phyloP scores from a whole-genome alignment of 30 jellyfish, hydroid and myxozoan genomes.

The Hydractinia symbiolongicarpus region DNA sequence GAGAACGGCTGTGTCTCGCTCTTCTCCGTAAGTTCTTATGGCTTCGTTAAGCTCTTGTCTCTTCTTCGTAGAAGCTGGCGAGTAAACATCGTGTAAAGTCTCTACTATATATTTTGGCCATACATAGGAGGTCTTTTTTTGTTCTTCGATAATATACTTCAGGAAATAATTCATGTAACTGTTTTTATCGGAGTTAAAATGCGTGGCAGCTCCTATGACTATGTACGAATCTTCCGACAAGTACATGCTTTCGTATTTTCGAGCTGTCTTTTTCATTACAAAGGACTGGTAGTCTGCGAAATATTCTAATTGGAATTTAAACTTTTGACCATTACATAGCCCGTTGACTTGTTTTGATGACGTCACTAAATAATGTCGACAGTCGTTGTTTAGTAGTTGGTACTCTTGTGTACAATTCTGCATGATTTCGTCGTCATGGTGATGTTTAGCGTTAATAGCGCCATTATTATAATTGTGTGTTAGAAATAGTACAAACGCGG shows the following conservation, averaged over 20 bases:
- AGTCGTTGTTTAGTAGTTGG: conserved; percentile 41
- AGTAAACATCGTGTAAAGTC: conserved; percentile 41
- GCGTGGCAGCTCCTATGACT: conserved; percentile 44
- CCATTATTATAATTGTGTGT: conserved; percentile 35
- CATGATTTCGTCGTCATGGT: background rate
- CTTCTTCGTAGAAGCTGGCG: conserved; percentile 30
- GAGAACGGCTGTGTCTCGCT: conserved; percentile 8
- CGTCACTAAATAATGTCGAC: conserved; percentile 16
- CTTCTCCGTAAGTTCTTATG: conserved; percentile 16
- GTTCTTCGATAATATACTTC: conserved; percentile 15
- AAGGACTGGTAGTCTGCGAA: conserved; percentile 50
- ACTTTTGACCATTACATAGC: conserved; percentile 18
- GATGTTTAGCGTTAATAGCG: conserved; percentile 8
- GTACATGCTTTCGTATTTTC: conserved; percentile 23
- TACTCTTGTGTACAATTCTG: conserved; percentile 36
- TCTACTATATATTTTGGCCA: conserved; percentile 70
- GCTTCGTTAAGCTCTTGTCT: conserved; percentile 30
- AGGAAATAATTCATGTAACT: conserved; percentile 39
- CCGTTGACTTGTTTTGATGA: conserved; percentile 32
- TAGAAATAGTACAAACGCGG: conserved; percentile 32
- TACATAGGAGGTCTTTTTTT: background rate
- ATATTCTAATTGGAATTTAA: conserved; percentile 36
- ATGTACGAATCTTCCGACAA: conserved; percentile 25
- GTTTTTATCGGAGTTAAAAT: conserved; percentile 38
- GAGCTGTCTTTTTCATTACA: conserved; percentile 31